These are phyloP conservation scores for Danaus chrysippus DNA, from an alignment of 2,888 invertebrate genomes.

Conservation along the genomic window DNA sequence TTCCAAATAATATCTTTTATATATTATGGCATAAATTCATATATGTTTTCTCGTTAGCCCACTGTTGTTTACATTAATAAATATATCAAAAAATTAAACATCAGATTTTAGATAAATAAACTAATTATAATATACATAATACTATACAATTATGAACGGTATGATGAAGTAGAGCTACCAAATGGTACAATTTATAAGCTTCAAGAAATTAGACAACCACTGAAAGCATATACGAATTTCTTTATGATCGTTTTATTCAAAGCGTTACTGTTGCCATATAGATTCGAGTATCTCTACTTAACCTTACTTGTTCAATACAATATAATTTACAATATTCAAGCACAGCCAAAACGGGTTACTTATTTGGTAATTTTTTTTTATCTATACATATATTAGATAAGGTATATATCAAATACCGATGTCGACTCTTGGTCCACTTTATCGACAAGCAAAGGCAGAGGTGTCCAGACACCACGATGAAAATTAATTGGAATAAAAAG, in stretches of 20 bases:
- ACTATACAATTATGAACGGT: not conserved
- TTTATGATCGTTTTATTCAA: no score
- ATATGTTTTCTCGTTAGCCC: no score
- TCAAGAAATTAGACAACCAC: not conserved
- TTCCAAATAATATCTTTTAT: no score
- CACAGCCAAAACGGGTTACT: conserved; percentile 70
- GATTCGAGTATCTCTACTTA: not conserved
- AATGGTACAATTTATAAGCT: no score
- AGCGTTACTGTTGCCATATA: no score
- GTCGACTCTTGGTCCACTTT: conserved; percentile 74
- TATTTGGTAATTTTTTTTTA: conserved; percentile 50
- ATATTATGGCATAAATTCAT: no score
- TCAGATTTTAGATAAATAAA: conserved; percentile 14
- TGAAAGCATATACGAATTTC: not conserved
- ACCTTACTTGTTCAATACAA: conserved; percentile 11
- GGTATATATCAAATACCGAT: conserved; percentile 56
- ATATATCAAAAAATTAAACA: conserved; percentile 29
- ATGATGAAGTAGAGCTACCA: conserved; percentile 3
- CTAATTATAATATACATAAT: not conserved
- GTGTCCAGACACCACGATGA: conserved; percentile 20
- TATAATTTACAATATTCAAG: conserved; percentile 55
- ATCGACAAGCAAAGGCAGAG: conserved; percentile 68
- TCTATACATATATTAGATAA: conserved; percentile 53
- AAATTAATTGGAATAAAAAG: conserved; percentile 24
- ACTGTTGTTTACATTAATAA: conserved; percentile 23